Evolutionary conservation across 2,888 invertebrate species (phyloP).

Genomic region (Dyspetes luteomarginatus): DNA sequence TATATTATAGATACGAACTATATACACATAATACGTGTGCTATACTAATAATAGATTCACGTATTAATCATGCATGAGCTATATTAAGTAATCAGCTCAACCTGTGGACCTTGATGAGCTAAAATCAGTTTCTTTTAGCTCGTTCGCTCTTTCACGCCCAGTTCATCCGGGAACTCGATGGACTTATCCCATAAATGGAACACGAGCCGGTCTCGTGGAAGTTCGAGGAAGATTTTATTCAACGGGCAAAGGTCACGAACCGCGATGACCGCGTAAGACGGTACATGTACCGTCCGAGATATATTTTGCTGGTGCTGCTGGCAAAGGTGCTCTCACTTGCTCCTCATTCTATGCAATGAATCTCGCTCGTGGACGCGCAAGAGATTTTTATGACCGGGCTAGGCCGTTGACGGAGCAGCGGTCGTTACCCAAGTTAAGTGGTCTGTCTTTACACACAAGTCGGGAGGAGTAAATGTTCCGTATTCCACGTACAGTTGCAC

Average conservation of each 20-base stretch:
- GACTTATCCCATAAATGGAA: slow-evolving; percentile 39
- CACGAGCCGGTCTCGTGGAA: slow-evolving; percentile 54
- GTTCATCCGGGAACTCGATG: too few relatives aligned
- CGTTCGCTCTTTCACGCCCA: too few relatives aligned
- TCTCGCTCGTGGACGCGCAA: slow-evolving; percentile 23
- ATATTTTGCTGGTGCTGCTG: slow-evolving; percentile 23
- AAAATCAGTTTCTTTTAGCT: too few relatives aligned
- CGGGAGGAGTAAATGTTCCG: slow-evolving; percentile 73
- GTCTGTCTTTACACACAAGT: slow-evolving; percentile 69
- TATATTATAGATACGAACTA: too few relatives aligned
- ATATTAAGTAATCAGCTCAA: too few relatives aligned
- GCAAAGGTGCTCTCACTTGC: slow-evolving; percentile 21
- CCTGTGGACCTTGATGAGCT: too few relatives aligned
- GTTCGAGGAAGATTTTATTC: slow-evolving; percentile 67
- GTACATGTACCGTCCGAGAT: not conserved
- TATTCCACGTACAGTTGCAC: slow-evolving; percentile 71
- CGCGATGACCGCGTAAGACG: slow-evolving; percentile 62
- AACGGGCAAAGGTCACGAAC: slow-evolving; percentile 77
- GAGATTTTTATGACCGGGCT: slow-evolving; percentile 50
- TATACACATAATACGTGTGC: too few relatives aligned
- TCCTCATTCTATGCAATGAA: slow-evolving; percentile 29
- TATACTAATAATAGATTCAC: too few relatives aligned
- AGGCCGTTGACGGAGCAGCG: slow-evolving; percentile 71
- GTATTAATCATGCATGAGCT: too few relatives aligned
- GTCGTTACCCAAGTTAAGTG: slow-evolving; percentile 78